These are phyloP conservation scores for Ooceraea biroi DNA, from an alignment of 1,140 invertebrate species.

Conservation along the genomic window DNA sequence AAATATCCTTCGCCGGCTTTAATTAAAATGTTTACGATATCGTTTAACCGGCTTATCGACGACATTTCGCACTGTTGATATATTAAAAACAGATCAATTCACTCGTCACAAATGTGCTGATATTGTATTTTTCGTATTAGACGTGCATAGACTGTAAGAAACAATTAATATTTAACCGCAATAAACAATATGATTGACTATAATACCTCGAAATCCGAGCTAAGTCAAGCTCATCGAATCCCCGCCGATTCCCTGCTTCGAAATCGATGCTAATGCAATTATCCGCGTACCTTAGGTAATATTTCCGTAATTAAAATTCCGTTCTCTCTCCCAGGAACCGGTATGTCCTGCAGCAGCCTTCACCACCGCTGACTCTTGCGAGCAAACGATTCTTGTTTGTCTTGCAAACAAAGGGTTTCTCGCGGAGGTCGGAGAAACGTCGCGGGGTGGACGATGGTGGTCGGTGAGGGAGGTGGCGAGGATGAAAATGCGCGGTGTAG, in stretches of 20 bases:
- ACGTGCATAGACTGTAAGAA: not conserved
- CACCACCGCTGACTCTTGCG: conserved; percentile 72
- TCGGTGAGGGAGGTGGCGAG: conserved; percentile 16
- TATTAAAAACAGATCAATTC: conserved; percentile 71
- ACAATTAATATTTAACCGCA: not conserved
- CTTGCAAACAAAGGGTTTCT: conserved; percentile 84
- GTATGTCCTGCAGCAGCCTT: conserved; percentile 68
- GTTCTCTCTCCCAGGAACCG: conserved; percentile 63
- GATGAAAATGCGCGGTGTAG: conserved; percentile 57
- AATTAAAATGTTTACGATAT: conserved; percentile 85
- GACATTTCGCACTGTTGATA: conserved; percentile 65
- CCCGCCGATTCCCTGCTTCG: conserved; percentile 36
- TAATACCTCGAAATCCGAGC: not conserved
- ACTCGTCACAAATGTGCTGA: conserved; percentile 65
- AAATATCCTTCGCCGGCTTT: conserved; percentile 83
- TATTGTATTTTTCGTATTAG: conserved; percentile 24
- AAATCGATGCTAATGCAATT: conserved; percentile 80
- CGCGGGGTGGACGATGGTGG: conserved; percentile 43
- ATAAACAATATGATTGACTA: not conserved
- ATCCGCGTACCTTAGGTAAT: conserved; percentile 80
- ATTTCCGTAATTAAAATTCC: conserved; percentile 85
- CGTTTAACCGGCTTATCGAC: conserved; percentile 64
- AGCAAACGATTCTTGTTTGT: conserved; percentile 85
- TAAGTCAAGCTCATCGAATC: not conserved
- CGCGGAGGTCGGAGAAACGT: conserved; percentile 74